Evolutionary conservation across 2,888 invertebrate genomes (phyloP), one percentile per base, ranked within the genome.

Genomic region (Cheilosia soror): DNA sequence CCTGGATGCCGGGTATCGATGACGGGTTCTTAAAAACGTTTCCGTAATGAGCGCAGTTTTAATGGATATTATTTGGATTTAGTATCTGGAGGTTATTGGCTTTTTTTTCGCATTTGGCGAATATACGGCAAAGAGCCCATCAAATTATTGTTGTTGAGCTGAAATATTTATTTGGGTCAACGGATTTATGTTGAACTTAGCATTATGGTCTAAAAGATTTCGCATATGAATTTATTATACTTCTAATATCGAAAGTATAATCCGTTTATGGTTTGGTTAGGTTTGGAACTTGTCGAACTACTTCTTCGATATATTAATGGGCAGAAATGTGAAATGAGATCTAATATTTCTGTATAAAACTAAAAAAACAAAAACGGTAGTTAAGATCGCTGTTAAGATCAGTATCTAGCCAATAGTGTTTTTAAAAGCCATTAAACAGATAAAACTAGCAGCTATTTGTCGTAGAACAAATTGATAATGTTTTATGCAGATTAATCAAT

Each of bases 121-220:
- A 29, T 33, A 42, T 51, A n/a, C n/a, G 25, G 33, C 37, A 11
- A 37, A 60, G 15, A 1, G 31, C 6, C 27, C 68, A 53, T 15
- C 9, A 58, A 58, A 71, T 71, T 65, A 71, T 71, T 65, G 31
- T 51, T 11, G 37, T 15, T 5, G 44, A 69, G 20, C 13, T 75
- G 7, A 76, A 75, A 77, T 80, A 80, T 80, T 84, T 80, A 84
- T 84, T 71, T 80, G 75, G 84, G 84, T 84, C 80, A 84, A 57
- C 73, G 57, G 25, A 83, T 69, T 69, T 57, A 57, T 65, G 47
- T 71, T 71, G n/a, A 55, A 44, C 44, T 65, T 71, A 47, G 51
- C 29, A 20, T 71, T 71, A 40, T 49, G 33, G n/a, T 20, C 31
- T 20, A 47, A 15, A 47, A 20, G 4, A n/a, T 40, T 11, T 13